Percentiles rank a stretch among this genome's conserved stretches.
phyloP scores from a whole-genome alignment of 2,113 vertebrate genomes.

The Crotalus viridis region DNA sequence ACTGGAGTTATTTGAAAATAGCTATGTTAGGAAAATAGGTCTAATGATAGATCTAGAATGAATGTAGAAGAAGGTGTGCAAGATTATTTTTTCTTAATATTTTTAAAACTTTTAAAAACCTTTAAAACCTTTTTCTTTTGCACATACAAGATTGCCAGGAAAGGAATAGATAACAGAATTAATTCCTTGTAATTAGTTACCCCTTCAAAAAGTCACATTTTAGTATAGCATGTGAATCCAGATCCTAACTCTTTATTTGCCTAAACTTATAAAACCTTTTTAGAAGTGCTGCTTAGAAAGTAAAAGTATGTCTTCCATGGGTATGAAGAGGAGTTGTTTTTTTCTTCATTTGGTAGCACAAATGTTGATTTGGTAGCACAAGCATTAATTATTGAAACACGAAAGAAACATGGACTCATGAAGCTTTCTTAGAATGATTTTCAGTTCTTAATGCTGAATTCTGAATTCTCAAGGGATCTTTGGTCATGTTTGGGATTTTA shows the following conservation, averaged over 20 bases:
- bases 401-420: slow-evolving; percentile 9
- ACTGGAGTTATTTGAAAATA: background rate
- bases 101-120: background rate
- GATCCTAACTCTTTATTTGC: background rate
- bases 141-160: background rate
- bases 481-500: slow-evolving; percentile 56
- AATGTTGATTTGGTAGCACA: slow-evolving; percentile 23
- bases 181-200: background rate
- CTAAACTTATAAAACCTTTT: background rate
- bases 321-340: background rate
- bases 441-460: slow-evolving; percentile 4
- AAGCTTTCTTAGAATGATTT: slow-evolving; percentile 35
- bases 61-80: background rate
- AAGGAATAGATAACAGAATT: background rate
- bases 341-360: slow-evolving; percentile 34
- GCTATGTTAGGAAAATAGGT: background rate
- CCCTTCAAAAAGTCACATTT: background rate
- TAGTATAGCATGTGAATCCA: background rate
- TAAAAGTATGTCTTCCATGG: background rate
- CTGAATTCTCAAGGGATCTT: slow-evolving; percentile 42
- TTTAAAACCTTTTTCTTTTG: background rate
- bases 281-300: background rate
- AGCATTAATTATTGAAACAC: slow-evolving; percentile 34
- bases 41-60: background rate
- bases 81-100: background rate